These are phyloP conservation scores for Mustelus asterias DNA, from an alignment of 2,113 vertebrate species.

Conservation along the genomic window DNA sequence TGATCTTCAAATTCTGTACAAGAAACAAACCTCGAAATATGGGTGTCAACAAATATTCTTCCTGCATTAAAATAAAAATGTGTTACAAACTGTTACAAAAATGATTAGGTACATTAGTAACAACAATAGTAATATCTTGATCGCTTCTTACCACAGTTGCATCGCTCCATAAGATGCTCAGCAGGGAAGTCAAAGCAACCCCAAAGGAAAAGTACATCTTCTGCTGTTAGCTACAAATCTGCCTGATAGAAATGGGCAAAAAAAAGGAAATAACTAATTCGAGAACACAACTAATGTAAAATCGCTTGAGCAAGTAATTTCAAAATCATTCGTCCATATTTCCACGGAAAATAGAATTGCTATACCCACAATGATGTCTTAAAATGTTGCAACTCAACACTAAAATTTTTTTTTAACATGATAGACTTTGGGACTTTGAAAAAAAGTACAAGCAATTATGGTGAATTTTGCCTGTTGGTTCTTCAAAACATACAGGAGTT, in stretches of 20 bases:
- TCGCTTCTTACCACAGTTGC: not conserved
- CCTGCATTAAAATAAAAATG: conserved; percentile 24
- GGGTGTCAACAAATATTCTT: not conserved
- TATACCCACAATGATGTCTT: not conserved
- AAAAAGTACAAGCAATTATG: not conserved
- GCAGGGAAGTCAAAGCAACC: not conserved
- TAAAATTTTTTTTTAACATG: no score
- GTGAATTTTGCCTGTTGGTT: not conserved
- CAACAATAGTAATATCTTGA: not conserved
- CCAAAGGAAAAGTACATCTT: conserved; percentile 1
- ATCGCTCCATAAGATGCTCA: conserved; percentile 5
- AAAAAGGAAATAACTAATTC: not conserved
- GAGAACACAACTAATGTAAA: not conserved
- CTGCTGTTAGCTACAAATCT: conserved; percentile 2
- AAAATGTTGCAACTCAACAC: not conserved
- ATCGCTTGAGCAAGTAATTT: not conserved
- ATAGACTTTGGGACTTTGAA: no score
- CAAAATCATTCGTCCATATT: not conserved
- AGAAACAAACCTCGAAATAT: conserved; percentile 12
- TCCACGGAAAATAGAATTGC: not conserved
- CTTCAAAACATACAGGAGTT: not conserved
- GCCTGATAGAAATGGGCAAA: not conserved
- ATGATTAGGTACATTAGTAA: not conserved
- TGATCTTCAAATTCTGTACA: not conserved
- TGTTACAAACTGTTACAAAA: not conserved